Base-by-base conservation (phyloP, 2,113 vertebrate genomes). In the Onychostoma macrolepis region DNA sequence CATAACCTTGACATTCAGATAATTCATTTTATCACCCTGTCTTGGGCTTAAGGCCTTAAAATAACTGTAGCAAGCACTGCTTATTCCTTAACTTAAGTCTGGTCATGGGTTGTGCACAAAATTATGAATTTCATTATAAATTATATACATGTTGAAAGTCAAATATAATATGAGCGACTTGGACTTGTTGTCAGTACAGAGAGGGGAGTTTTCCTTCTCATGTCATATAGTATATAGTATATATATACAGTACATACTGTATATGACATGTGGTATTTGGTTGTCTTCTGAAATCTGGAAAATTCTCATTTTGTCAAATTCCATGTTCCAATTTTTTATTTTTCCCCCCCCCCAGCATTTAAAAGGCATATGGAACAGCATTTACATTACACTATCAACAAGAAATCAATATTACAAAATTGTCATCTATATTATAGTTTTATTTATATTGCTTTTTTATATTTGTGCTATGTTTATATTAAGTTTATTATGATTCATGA, bases 1-100 rank as follows among this genome's bases (percentile, higher is more conserved):
- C 17, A 74, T 63, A 79, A 76, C 61, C 74, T 79, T 71, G 77
- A 81, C 76, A 82, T 88, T 72, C 30, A 74, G 72, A 85, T 77
- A 83, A 41, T 75, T n/a, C 1, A 26, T 75, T 87, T 88, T 84
- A 80, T 84, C 56, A 69, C 45, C 10, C 45, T 87, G 67, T 56
- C 79, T 58, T 26, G 19, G 11, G 26, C 24, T 15, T 38, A 48
- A 53, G 41, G 67, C 71, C 87, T 76, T 81, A 84, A 87, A 88
- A 88, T 84, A 89, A 41, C 24, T 84, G 76, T 24, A 83, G 43
- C n/a, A 19, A 36, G 24, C 41, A 77, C 48, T 85, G 43, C 17
- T 53, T 83, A 11, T 74, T 74, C 21, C 38, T 74, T 74, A 38
- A 24, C 69, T 69, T 13, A 28, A 30, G 12, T 13, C 11, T 67